Percentiles rank a stretch among this genome's conserved stretches.
Conservation (phyloP, 2,113 vertebrate species). For the Mandrillus leucophaeus region DNA sequence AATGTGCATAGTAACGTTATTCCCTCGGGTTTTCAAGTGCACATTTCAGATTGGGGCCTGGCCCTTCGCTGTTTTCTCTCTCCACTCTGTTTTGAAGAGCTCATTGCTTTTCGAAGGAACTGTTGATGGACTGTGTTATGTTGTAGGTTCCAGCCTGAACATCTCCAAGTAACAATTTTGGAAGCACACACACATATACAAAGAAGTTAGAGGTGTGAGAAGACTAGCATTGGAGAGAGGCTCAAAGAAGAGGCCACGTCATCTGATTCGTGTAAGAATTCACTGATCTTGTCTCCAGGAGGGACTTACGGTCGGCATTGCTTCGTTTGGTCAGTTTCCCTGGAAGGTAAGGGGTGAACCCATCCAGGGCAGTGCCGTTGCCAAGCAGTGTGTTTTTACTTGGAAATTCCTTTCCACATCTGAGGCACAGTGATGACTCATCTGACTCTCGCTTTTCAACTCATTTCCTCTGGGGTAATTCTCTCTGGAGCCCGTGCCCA, state of each 20-base stretch:
- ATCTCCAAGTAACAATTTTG: background rate
- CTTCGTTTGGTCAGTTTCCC: no score
- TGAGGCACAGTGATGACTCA: background rate
- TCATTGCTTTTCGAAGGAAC: background rate
- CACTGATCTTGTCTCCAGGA: background rate
- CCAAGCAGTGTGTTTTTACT: background rate
- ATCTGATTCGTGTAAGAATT: background rate
- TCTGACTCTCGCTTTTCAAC: background rate
- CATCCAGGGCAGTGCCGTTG: background rate
- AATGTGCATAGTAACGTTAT: no score
- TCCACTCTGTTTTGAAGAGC: background rate
- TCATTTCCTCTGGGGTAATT: background rate
- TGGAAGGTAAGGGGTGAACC: background rate
- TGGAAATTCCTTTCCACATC: background rate
- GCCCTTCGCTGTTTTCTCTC: background rate
- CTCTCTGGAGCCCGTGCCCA: background rate
- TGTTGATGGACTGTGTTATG: background rate
- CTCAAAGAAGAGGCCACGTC: background rate
- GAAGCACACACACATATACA: background rate
- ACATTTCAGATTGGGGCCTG: background rate
- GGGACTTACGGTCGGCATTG: rapidly evolving
- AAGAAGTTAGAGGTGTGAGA: background rate
- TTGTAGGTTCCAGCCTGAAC: no score
- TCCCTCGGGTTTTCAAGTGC: background rate
- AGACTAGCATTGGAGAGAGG: background rate